Evolutionary conservation across 1,140 invertebrate species (phyloP).

Genomic region (Mylabris phalerata): DNA sequence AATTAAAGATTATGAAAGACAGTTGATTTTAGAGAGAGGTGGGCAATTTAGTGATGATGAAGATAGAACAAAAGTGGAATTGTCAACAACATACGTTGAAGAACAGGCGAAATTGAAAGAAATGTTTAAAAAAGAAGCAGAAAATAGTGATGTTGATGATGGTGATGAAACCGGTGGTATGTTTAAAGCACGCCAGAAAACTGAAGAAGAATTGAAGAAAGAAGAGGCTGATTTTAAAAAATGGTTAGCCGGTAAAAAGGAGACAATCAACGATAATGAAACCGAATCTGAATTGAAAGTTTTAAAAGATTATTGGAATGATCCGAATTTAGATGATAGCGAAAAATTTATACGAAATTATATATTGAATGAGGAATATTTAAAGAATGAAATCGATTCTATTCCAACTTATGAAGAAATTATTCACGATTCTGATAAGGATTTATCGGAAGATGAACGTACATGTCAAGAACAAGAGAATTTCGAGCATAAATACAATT

Average conservation of each 20-base stretch:
- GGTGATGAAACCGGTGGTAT: conserved; percentile 49
- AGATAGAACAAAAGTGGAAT: conserved; percentile 21
- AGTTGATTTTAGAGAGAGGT: conserved; percentile 64
- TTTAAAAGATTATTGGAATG: conserved; percentile 78
- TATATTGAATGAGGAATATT: conserved; percentile 78
- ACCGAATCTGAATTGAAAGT: conserved; percentile 59
- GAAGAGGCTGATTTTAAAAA: conserved; percentile 68
- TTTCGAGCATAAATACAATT: conserved; percentile 95
- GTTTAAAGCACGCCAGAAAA: conserved; percentile 56
- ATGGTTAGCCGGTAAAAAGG: conserved; percentile 74
- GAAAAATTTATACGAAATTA: conserved; percentile 92
- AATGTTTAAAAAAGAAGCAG: conserved; percentile 51
- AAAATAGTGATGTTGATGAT: conserved; percentile 50
- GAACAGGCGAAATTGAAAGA: conserved; percentile 64
- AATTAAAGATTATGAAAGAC: conserved; percentile 74
- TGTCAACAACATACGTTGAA: conserved; percentile 56
- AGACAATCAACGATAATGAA: conserved; percentile 56
- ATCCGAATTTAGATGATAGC: conserved; percentile 69
- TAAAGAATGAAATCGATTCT: conserved; percentile 50
- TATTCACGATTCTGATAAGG: conserved; percentile 58
- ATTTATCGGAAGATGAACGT: conserved; percentile 75
- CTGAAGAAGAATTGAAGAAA: conserved; percentile 50
- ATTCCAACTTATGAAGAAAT: conserved; percentile 64
- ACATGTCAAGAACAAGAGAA: conserved; percentile 74
- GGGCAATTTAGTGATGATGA: conserved; percentile 53